Conservation (phyloP, 2,797 vertebrate species). For the Ctenochaetus hawaiiensis region DNA sequence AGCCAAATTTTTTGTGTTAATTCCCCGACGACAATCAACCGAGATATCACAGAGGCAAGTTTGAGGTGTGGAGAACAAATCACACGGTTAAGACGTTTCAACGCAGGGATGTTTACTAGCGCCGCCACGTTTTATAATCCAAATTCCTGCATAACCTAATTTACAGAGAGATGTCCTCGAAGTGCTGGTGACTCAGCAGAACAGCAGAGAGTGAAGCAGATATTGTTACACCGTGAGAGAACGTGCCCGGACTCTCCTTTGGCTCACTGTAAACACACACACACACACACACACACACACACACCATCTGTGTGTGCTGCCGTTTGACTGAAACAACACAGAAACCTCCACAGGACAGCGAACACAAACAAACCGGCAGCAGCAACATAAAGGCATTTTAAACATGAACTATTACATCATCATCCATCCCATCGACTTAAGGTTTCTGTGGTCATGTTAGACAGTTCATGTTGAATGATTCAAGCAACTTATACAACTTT, state of each 20-base stretch:
- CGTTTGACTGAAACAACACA: constrained; percentile 5
- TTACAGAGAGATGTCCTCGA: constrained; percentile 56
- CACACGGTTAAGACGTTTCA: neutral
- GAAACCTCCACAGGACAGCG: neutral
- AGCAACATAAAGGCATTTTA: neutral
- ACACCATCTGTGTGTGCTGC: neutral
- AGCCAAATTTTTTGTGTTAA: neutral
- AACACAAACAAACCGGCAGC: neutral
- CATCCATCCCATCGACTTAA: neutral
- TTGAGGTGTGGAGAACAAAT: constrained; percentile 1
- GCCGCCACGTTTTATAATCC: constrained; percentile 45
- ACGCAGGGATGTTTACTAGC: neutral
- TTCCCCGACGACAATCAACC: constrained; percentile 39
- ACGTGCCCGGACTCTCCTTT: constrained; percentile 6
- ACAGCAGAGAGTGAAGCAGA: constrained; percentile 35
- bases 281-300: constrained; percentile 2
- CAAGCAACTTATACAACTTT: neutral
- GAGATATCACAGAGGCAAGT: neutral
- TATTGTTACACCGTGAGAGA: constrained; percentile 29
- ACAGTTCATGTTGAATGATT: neutral
- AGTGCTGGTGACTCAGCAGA: constrained; percentile 78
- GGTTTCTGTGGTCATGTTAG: neutral
- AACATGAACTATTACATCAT: too few species aligned
- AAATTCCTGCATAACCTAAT: constrained; percentile 61
- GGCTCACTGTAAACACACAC: constrained; percentile 25